Evolutionary conservation across 2,113 vertebrate species (phyloP).

Genomic region (Actenoides lindsayi): DNA sequence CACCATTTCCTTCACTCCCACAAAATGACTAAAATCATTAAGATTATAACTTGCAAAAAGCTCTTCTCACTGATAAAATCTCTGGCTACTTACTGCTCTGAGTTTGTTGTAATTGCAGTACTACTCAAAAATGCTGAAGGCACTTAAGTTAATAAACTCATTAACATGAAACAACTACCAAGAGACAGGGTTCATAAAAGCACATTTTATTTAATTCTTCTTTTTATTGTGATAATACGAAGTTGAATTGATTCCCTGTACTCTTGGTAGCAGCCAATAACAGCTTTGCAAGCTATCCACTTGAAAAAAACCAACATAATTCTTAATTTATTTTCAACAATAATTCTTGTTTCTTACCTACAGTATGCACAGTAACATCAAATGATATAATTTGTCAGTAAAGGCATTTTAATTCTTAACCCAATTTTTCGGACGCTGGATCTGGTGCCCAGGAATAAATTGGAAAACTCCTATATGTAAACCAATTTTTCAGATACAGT

Average conservation of each 20-base stretch:
- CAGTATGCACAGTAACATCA: neutral
- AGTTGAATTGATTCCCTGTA: neutral
- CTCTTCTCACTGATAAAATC: neutral
- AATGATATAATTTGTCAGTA: neutral
- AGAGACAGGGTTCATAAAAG: neutral
- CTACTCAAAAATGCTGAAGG: neutral
- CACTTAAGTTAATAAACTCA: neutral
- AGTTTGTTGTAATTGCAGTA: neutral
- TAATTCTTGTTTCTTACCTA: neutral
- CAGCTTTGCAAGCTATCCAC: neutral
- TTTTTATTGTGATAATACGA: neutral
- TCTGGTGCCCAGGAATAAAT: neutral
- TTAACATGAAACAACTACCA: neutral
- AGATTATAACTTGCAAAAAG: neutral
- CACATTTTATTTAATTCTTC: neutral
- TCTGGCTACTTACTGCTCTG: neutral
- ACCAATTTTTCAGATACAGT: neutral
- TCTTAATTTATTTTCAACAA: neutral
- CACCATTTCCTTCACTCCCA: neutral
- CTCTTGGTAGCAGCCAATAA: neutral
- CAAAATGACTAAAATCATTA: neutral
- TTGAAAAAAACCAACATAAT: neutral
- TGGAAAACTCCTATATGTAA: neutral
- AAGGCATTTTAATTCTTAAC: neutral
- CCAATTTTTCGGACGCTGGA: neutral